Evolutionary conservation across 2,113 vertebrate species (phyloP).

Genomic region (Archocentrus centrarchus): DNA sequence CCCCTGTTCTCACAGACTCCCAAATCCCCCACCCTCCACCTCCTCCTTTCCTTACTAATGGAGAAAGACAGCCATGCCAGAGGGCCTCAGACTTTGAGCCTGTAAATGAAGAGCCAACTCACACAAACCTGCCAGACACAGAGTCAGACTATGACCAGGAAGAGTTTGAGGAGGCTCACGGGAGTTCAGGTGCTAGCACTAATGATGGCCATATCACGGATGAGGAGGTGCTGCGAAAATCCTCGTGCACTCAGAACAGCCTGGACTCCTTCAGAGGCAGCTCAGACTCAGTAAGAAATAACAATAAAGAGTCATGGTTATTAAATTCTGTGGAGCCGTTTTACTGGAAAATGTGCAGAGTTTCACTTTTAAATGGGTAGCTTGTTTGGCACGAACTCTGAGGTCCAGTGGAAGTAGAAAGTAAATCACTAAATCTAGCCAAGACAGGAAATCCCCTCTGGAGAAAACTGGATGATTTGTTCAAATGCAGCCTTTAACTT

Average conservation of each 20-base stretch:
- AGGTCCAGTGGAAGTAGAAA: not conserved
- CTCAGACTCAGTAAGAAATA: slow-evolving; percentile 87
- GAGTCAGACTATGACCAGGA: slow-evolving; percentile 92
- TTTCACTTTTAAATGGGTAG: not conserved
- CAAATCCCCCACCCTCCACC: slow-evolving; percentile 21
- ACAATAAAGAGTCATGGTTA: not conserved
- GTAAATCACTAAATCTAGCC: not conserved
- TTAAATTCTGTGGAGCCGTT: not conserved
- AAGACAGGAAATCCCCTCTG: not conserved
- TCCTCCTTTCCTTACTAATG: slow-evolving; percentile 44
- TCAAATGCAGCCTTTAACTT: not conserved
- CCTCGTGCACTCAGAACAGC: slow-evolving; percentile 85
- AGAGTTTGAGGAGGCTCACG: slow-evolving; percentile 85
- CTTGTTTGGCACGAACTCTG: not conserved
- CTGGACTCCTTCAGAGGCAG: slow-evolving; percentile 89
- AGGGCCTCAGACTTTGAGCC: slow-evolving; percentile 64
- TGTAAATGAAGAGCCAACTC: slow-evolving; percentile 71
- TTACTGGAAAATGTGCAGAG: not conserved
- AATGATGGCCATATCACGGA: slow-evolving; percentile 84
- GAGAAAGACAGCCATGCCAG: slow-evolving; percentile 44
- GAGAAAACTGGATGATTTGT: not conserved
- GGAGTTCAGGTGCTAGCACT: slow-evolving; percentile 80
- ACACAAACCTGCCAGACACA: slow-evolving; percentile 77
- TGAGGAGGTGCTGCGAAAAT: slow-evolving; percentile 83
- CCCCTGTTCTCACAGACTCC: slow-evolving; percentile 21